phyloP scores from a whole-genome alignment of 2,888 invertebrate species.

The Scaptomyza tumidula region DNA sequence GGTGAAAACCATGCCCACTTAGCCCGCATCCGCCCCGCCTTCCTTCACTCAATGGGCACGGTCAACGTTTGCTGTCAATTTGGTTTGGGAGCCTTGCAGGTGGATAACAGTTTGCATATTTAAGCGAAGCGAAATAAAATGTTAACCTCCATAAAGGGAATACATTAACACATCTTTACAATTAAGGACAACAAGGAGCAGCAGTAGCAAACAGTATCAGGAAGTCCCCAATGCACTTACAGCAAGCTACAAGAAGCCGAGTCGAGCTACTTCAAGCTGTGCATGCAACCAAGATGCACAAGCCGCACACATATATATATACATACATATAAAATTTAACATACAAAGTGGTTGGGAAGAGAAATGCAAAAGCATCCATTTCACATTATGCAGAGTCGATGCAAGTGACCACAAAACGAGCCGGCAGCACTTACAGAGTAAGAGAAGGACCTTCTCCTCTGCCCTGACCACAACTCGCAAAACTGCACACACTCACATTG shows the following conservation, averaged over 20 bases:
- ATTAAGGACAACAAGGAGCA: constrained; percentile 58
- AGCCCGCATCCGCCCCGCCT: background rate
- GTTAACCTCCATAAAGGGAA: constrained; percentile 72
- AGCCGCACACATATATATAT: constrained; percentile 9
- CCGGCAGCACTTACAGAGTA: constrained; percentile 40
- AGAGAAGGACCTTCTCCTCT: constrained; percentile 16
- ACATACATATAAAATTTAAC: constrained; percentile 51
- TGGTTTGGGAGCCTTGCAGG: constrained; percentile 42
- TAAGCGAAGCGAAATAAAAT: constrained; percentile 70
- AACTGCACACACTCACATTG: constrained; percentile 29
- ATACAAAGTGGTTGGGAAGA: constrained; percentile 29
- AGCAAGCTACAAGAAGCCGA: constrained; percentile 35
- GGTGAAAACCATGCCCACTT: background rate
- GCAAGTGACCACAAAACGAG: constrained; percentile 69
- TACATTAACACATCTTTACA: constrained; percentile 81
- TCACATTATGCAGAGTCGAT: constrained; percentile 46
- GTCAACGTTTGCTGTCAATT: constrained; percentile 52
- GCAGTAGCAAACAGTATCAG: constrained; percentile 1
- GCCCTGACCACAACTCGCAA: background rate
- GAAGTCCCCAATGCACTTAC: constrained; percentile 66
- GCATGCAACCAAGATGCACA: constrained; percentile 20
- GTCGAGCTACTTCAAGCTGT: constrained; percentile 29
- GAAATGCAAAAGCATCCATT: constrained; percentile 2
- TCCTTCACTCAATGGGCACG: constrained; percentile 1
- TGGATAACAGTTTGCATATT: constrained; percentile 65